A percentile compares a stretch with the other conserved stretches of the same genome.
Evolutionary conservation across 2,888 invertebrate species (phyloP).

Genomic region (Nomada ruficornis): DNA sequence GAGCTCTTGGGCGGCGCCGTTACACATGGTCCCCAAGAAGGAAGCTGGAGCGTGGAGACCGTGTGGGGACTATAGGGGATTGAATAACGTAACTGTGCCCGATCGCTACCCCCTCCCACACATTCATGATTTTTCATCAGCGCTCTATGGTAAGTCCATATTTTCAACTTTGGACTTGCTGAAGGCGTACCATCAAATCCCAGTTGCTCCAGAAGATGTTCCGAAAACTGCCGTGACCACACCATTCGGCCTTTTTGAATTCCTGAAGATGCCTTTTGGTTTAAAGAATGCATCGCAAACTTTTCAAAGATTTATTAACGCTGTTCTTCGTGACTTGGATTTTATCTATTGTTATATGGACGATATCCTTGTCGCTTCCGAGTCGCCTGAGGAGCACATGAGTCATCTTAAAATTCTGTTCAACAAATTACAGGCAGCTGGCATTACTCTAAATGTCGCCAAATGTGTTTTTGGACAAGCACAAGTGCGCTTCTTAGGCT

Average conservation of each 20-base stretch:
- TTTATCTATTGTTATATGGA: neutral
- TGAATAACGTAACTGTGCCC: neutral
- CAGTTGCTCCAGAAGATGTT: too few relatives aligned
- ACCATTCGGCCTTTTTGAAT: neutral
- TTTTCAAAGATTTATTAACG: neutral
- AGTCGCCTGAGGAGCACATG: neutral
- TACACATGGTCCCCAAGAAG: too few relatives aligned
- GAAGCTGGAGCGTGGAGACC: neutral
- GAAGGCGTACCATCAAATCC: too few relatives aligned
- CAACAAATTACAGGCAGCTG: too few relatives aligned
- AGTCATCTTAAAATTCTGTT: neutral
- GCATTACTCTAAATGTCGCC: too few relatives aligned
- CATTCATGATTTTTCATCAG: too few relatives aligned
- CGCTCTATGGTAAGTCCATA: too few relatives aligned
- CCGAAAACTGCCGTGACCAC: too few relatives aligned
- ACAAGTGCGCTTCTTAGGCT: too few relatives aligned
- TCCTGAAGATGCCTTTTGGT: neutral
- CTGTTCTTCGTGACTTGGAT: neutral
- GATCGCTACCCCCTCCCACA: too few relatives aligned
- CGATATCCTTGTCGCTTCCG: neutral
- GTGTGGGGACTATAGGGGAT: neutral
- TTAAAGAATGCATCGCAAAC: neutral
- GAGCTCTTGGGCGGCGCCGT: neutral
- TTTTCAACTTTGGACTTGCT: too few relatives aligned
- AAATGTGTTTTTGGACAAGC: too few relatives aligned